Evolutionary conservation across 2,797 vertebrate species (phyloP), one percentile per base, ranked within the genome.

Genomic region (Acanthornis magna): DNA sequence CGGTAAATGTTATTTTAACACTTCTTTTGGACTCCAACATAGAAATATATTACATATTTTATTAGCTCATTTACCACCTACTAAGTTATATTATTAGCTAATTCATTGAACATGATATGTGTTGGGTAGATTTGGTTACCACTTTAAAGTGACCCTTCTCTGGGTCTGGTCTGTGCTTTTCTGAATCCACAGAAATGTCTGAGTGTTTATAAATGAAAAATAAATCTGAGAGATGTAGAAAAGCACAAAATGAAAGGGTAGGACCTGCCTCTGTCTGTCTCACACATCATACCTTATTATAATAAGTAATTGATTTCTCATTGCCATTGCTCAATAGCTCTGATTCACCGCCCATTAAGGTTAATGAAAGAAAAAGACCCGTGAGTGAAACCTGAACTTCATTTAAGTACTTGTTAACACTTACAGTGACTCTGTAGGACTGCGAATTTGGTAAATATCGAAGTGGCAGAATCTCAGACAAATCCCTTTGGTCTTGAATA

Each of bases 31-130:
- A 95, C 94, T 98, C 97, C 98, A 97, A 43, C 97, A 96, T 92
- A 95, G 97, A 98, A 97, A 83, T 96, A 91, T 95, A 98, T 97
- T 97, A 96, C 96, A 93, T 97, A 96, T 95, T 98, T 97, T 97
- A 98, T 98, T 98, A 98, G 88, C 79, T 97, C 96, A 97, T 98
- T 98, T 98, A 96, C 97, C 97, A 96, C 97, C 96, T 94, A 91
- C 94, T 42, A 91, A 84, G 96, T 88, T 97, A 88, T 72, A 87
- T 97, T 97, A 98, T 97, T 97, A 97, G 89, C 91, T 97, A 97
- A 97, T 95, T 96, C 93, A 91, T 85, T 95, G 92, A 96, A 96
- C 76, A 65, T 71, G 67, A 89, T 76, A 82, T 82, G 67, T 91
- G 88, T 95, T 66, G 89, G 88, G 85, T 95, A 88, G 63, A 80